Evolutionary conservation across 1,140 invertebrate species (phyloP).

Genomic region (Zaprionus ghesquierei): DNA sequence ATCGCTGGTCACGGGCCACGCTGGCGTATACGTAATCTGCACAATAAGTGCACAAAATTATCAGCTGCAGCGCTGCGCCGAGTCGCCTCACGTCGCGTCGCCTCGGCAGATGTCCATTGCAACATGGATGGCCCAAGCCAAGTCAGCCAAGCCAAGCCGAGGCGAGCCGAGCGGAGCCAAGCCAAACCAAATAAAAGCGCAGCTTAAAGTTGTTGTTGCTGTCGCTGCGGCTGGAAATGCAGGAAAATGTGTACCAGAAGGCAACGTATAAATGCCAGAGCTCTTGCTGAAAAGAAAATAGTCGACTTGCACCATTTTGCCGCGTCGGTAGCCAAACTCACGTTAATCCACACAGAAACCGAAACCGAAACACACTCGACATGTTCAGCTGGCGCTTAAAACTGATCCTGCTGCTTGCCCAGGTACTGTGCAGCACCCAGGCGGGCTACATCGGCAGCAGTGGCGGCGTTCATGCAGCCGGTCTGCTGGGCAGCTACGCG

Average conservation of each 20-base stretch:
- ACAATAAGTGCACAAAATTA: slow-evolving; percentile 74
- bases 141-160: slow-evolving; percentile 25
- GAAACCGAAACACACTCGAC: slow-evolving; percentile 10
- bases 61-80: slow-evolving; percentile 54
- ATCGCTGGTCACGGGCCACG: slow-evolving; percentile 17
- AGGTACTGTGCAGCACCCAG: slow-evolving; percentile 22
- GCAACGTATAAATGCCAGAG: slow-evolving; percentile 64
- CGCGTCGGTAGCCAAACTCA: slow-evolving; percentile 49
- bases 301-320: slow-evolving; percentile 71
- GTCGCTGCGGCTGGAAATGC: slow-evolving; percentile 49
- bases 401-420: slow-evolving; percentile 50
- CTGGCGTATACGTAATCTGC: slow-evolving; percentile 56
- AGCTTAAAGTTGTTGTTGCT: slow-evolving; percentile 14
- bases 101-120: slow-evolving; percentile 70
- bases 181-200: slow-evolving; percentile 61
- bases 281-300: slow-evolving; percentile 65
- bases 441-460: slow-evolving; percentile 46
- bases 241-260: slow-evolving; percentile 62
- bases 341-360: background rate
- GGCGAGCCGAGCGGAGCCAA: slow-evolving; percentile 20
- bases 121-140: slow-evolving; percentile 52
- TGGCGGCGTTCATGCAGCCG: slow-evolving; percentile 51
- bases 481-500: slow-evolving; percentile 61
- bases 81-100: background rate
- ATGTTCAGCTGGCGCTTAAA: slow-evolving; percentile 52